Percentiles rank a stretch among this genome's conserved stretches.
Evolutionary conservation across 2,888 invertebrate species (phyloP).

Genomic region (Himalopsyche anomala): DNA sequence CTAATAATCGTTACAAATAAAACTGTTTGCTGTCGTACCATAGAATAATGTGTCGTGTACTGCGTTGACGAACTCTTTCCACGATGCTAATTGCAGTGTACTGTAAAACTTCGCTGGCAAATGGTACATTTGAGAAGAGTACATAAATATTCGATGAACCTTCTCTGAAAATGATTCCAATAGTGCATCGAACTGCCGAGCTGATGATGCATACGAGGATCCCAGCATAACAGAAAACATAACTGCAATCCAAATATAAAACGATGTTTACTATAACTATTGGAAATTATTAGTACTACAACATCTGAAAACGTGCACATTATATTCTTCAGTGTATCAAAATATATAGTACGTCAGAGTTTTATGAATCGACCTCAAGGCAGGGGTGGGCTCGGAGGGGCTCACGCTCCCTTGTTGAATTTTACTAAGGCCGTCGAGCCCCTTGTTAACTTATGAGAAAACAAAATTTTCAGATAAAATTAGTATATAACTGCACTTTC

Average conservation of each 20-base stretch:
- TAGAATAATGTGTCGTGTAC: conserved; percentile 80
- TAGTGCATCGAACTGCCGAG: conserved; percentile 71
- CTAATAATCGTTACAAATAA: too few species aligned
- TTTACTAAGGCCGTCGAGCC: too few species aligned
- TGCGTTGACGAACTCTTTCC: conserved; percentile 84
- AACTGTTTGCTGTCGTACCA: conserved; percentile 70
- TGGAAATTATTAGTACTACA: too few species aligned
- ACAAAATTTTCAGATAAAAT: too few species aligned
- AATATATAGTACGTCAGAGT: too few species aligned
- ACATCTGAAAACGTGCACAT: too few species aligned
- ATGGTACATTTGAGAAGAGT: conserved; percentile 82
- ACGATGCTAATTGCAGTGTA: conserved; percentile 80
- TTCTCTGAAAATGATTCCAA: conserved; percentile 78
- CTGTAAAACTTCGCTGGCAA: conserved; percentile 82
- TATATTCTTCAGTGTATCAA: too few species aligned
- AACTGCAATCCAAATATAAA: conserved; percentile 72
- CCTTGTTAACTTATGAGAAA: too few species aligned
- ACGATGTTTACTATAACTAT: not conserved
- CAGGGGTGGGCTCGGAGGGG: too few species aligned
- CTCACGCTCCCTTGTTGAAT: too few species aligned
- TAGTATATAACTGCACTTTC: too few species aligned
- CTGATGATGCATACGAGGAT: conserved; percentile 66
- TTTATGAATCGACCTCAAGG: too few species aligned
- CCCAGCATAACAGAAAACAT: conserved; percentile 78
- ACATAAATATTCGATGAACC: conserved; percentile 85